phyloP scores from a whole-genome alignment of 2,797 vertebrate species.

The Rhadinocentrus ornatus region DNA sequence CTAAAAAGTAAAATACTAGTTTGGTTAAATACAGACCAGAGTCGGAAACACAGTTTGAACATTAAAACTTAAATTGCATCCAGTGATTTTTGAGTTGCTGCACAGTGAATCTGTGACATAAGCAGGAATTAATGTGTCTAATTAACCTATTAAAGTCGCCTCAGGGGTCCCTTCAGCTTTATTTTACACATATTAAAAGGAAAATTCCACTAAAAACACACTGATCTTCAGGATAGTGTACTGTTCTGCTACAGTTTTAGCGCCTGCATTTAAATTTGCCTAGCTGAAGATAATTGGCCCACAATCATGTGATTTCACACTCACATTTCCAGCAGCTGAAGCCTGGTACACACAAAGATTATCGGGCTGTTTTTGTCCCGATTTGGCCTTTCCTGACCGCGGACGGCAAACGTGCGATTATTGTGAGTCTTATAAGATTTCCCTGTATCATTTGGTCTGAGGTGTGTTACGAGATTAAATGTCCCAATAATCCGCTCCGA shows the following conservation, averaged over 20 bases:
- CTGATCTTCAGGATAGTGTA: neutral
- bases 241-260: neutral
- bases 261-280: no score
- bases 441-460: no score
- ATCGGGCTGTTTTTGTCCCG: no score
- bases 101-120: constrained; percentile 18
- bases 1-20: constrained; percentile 55
- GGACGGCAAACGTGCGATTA: no score
- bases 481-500: no score
- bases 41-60: constrained; percentile 16
- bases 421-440: no score
- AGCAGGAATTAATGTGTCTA: neutral
- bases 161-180: constrained; percentile 2
- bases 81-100: constrained; percentile 34
- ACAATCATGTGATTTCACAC: neutral
- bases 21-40: constrained; percentile 35
- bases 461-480: no score
- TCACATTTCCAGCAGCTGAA: constrained; percentile 4
- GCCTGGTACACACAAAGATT: no score
- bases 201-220: constrained; percentile 27
- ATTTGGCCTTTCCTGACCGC: no score
- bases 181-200: constrained; percentile 15
- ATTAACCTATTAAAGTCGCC: constrained; percentile 13
- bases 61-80: constrained; percentile 53
- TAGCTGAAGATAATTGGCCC: no score